phyloP scores from a whole-genome alignment of 2,888 invertebrate genomes.

The Polyploca ridens region DNA sequence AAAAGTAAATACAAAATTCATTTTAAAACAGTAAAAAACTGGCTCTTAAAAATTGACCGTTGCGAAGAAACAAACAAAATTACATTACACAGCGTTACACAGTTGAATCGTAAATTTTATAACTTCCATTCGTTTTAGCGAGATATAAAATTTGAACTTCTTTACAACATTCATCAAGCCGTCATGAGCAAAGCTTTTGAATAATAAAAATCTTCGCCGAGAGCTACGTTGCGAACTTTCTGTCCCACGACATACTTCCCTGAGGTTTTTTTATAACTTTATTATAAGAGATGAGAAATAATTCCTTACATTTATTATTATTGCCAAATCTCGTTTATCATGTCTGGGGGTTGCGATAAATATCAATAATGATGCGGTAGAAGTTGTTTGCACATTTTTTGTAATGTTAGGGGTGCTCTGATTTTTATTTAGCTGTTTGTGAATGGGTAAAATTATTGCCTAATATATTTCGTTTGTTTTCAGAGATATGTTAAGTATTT shows the following conservation, averaged over 20 bases:
- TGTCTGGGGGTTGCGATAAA: constrained; percentile 41
- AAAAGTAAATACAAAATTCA: constrained; percentile 10
- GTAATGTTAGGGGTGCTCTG: too few relatives aligned
- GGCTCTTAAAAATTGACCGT: constrained; percentile 20
- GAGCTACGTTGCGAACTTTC: constrained; percentile 37
- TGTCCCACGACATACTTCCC: constrained; percentile 32
- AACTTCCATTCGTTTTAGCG: constrained; percentile 62
- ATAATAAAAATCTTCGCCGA: constrained; percentile 69
- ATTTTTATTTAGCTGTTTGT: too few relatives aligned
- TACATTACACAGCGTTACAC: constrained; percentile 44
- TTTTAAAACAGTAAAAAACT: constrained; percentile 3
- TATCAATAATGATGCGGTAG: constrained; percentile 35
- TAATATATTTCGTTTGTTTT: too few relatives aligned
- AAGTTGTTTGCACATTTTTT: too few relatives aligned
- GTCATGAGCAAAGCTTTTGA: constrained; percentile 76
- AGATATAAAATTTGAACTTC: constrained; percentile 75
- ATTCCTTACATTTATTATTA: constrained; percentile 59
- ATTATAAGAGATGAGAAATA: constrained; percentile 48
- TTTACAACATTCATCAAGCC: constrained; percentile 78
- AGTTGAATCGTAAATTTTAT: constrained; percentile 60
- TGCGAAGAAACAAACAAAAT: constrained; percentile 47
- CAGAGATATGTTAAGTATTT: too few relatives aligned
- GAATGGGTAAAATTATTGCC: too few relatives aligned
- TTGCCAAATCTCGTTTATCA: constrained; percentile 46
- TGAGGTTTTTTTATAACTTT: constrained; percentile 39